Conservation (phyloP, 30 jellyfish, hydroid and myxozoan genomes). For the Chironex yamaguchii region DNA sequence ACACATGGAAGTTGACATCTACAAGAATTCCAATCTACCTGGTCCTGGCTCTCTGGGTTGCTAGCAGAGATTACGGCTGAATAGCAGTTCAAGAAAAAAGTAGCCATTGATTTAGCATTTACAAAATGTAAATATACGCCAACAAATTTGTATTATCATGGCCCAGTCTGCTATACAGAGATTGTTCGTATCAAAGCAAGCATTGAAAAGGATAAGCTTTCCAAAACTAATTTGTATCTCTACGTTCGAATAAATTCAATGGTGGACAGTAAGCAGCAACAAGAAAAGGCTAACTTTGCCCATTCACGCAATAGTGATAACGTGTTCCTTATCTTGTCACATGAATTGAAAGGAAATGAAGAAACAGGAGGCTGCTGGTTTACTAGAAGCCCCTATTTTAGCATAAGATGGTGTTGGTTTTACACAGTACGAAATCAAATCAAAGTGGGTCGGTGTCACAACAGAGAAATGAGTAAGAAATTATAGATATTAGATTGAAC, state of each 20-base stretch:
- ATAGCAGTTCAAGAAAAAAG: too few relatives aligned
- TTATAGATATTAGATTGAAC: too few relatives aligned
- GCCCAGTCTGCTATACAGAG: conserved; percentile 9
- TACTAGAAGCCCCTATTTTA: neutral
- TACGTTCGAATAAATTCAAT: neutral
- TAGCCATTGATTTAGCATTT: too few relatives aligned
- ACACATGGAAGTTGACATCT: too few relatives aligned
- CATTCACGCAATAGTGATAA: conserved; percentile 11
- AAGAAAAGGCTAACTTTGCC: too few relatives aligned
- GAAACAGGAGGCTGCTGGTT: conserved; percentile 14
- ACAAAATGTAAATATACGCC: conserved; percentile 34
- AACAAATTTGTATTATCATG: conserved; percentile 10
- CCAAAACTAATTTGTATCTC: neutral
- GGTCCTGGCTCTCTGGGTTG: too few relatives aligned
- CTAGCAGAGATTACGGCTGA: too few relatives aligned
- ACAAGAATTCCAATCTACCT: too few relatives aligned
- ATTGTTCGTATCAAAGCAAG: neutral
- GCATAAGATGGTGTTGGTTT: neutral
- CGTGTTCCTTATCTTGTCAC: neutral
- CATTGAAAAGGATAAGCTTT: neutral
- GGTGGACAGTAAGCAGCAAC: conserved; percentile 12
- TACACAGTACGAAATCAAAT: too few relatives aligned
- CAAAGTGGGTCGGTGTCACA: conserved; percentile 39
- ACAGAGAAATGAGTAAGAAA: too few relatives aligned
- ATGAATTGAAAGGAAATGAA: neutral